Conservation (phyloP, 2,888 invertebrate species). For the Xylophagus ater region DNA sequence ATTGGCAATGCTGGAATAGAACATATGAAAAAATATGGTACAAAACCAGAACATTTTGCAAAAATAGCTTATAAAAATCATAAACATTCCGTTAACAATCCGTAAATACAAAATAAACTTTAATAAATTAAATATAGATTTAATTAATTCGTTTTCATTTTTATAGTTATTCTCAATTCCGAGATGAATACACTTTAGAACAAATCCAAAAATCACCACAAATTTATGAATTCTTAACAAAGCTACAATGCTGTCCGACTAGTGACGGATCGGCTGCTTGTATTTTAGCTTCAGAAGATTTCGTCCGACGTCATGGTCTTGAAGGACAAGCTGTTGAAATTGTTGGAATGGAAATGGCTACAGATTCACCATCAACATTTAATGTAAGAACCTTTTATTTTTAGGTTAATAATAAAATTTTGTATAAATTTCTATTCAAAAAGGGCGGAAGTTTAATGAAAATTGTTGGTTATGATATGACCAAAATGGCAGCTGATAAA, state of each 20-base stretch:
- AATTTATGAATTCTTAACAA: slow-evolving; percentile 86
- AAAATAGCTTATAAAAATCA: slow-evolving; percentile 98
- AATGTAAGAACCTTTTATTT: too few species aligned
- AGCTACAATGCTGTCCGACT: slow-evolving; percentile 95
- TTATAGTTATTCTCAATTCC: slow-evolving; percentile 79
- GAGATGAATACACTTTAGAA: slow-evolving; percentile 79
- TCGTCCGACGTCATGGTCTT: slow-evolving; percentile 71
- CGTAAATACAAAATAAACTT: slow-evolving; percentile 44
- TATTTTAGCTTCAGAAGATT: slow-evolving; percentile 81
- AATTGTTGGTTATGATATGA: slow-evolving; percentile 85
- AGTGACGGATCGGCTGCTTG: slow-evolving; percentile 97
- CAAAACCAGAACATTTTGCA: slow-evolving; percentile 84
- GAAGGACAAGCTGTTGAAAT: slow-evolving; percentile 88
- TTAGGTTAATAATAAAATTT: too few species aligned
- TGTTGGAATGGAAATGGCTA: slow-evolving; percentile 92
- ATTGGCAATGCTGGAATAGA: slow-evolving; percentile 95
- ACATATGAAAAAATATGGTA: slow-evolving; percentile 74
- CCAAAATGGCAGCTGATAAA: slow-evolving; percentile 64
- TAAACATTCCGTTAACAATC: slow-evolving; percentile 91
- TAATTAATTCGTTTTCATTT: neutral
- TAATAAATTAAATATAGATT: too few species aligned
- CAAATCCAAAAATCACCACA: slow-evolving; percentile 81
- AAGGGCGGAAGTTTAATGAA: slow-evolving; percentile 36
- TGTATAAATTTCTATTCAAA: too few species aligned
- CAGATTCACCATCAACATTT: slow-evolving; percentile 81